phyloP scores from a whole-genome alignment of 2,797 vertebrate species.

The Aphelocoma californica region DNA sequence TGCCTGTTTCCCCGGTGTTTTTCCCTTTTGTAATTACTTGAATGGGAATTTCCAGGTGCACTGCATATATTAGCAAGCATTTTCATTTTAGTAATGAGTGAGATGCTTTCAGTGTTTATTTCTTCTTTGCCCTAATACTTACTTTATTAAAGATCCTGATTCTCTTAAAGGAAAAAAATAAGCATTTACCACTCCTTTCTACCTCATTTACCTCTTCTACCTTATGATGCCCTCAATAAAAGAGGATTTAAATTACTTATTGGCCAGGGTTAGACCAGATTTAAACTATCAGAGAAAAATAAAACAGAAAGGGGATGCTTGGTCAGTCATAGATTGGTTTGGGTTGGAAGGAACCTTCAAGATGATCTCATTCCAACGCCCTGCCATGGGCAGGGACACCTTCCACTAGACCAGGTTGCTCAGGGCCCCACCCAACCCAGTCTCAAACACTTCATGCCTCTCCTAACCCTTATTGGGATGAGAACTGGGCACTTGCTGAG shows the following conservation, averaged over 20 bases:
- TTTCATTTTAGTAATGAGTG: conserved; percentile 37
- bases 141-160: conserved; percentile 12
- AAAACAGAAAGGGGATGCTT: background rate
- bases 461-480: background rate
- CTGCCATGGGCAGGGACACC: background rate
- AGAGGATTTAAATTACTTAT: background rate
- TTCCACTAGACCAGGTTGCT: background rate
- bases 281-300: background rate
- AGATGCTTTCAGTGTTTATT: conserved; percentile 22
- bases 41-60: conserved; percentile 59
- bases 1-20: conserved; percentile 28
- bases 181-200: conserved; percentile 5
- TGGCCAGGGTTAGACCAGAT: background rate
- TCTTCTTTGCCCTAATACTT: conserved; percentile 27
- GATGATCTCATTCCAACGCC: background rate
- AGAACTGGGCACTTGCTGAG: background rate
- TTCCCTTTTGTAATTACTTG: conserved; percentile 41
- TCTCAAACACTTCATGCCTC: background rate
- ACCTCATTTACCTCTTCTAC: background rate
- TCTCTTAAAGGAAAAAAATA: conserved; percentile 13
- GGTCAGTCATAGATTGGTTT: background rate
- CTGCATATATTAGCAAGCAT: conserved; percentile 47
- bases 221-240: background rate
- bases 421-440: background rate
- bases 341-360: background rate